Evolutionary conservation across 2,797 vertebrate species (phyloP).

Genomic region (Gadopsis marmoratus): DNA sequence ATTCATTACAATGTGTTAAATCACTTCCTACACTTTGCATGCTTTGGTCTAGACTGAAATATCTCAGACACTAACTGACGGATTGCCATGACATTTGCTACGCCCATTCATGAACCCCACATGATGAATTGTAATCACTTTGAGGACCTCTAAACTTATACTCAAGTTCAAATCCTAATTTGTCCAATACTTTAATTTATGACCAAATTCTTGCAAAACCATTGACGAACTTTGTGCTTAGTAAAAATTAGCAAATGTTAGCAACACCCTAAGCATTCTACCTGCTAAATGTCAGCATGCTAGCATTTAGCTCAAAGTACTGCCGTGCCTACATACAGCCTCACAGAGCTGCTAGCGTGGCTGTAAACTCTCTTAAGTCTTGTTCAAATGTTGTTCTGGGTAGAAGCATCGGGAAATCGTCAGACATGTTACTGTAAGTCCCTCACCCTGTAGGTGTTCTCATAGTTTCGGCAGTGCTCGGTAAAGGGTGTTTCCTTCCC

Average conservation of each 20-base stretch:
- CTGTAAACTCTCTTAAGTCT: neutral
- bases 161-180: neutral
- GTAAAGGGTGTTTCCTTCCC: slow-evolving; percentile 89
- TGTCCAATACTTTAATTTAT: neutral
- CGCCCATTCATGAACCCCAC: neutral
- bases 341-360: neutral
- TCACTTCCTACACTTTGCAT: neutral
- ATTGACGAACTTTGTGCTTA: neutral
- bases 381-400: neutral
- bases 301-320: neutral
- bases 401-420: neutral
- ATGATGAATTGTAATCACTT: neutral
- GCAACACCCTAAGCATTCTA: neutral
- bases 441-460: slow-evolving; percentile 91
- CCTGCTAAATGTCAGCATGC: too few species aligned
- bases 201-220: neutral
- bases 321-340: neutral
- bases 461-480: slow-evolving; percentile 91
- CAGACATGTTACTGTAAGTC: neutral
- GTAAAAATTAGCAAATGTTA: neutral
- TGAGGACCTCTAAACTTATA: neutral
- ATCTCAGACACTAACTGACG: too few species aligned
- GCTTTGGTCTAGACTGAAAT: neutral
- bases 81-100: neutral
- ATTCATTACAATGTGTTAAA: too few species aligned